phyloP scores from a whole-genome alignment of 2,888 invertebrate species.

The Linyphia triangularis region DNA sequence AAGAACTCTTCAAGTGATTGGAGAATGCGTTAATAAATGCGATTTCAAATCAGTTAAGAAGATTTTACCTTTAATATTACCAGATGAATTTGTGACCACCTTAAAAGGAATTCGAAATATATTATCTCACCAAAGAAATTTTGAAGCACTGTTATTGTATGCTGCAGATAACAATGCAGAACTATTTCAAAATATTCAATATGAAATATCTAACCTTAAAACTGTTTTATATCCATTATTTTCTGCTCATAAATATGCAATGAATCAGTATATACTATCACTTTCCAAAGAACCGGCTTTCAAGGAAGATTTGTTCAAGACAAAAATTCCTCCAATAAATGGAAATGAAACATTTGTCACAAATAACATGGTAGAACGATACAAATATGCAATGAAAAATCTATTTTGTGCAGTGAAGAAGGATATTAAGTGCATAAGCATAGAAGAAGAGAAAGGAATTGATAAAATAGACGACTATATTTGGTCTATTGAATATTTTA shows the following conservation, averaged over 20 bases:
- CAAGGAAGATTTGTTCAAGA: background rate
- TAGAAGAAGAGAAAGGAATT: background rate
- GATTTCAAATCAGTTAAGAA: conserved; percentile 42
- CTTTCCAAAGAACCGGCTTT: no score
- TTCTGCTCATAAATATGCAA: background rate
- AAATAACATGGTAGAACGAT: background rate
- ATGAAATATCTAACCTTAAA: background rate
- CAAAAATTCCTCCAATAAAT: background rate
- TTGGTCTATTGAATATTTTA: conserved; percentile 8
- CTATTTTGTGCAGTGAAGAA: background rate
- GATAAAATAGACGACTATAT: background rate
- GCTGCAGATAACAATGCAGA: background rate
- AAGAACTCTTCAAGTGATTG: conserved; percentile 46
- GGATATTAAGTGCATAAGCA: background rate
- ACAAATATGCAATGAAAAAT: conserved; percentile 5
- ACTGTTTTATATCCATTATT: conserved; percentile 21
- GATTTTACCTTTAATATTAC: background rate
- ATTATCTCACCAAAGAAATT: conserved; percentile 5
- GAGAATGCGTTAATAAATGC: conserved; percentile 41
- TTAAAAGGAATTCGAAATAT: conserved; percentile 29
- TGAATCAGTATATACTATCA: background rate
- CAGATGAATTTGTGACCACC: background rate
- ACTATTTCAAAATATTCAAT: conserved; percentile 8
- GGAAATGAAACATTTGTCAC: background rate
- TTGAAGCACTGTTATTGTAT: background rate